A percentile compares a stretch with the other conserved stretches of the same genome.
These are phyloP conservation scores for Epinotia nisella DNA, from an alignment of 2,888 invertebrate species.

Conservation along the genomic window DNA sequence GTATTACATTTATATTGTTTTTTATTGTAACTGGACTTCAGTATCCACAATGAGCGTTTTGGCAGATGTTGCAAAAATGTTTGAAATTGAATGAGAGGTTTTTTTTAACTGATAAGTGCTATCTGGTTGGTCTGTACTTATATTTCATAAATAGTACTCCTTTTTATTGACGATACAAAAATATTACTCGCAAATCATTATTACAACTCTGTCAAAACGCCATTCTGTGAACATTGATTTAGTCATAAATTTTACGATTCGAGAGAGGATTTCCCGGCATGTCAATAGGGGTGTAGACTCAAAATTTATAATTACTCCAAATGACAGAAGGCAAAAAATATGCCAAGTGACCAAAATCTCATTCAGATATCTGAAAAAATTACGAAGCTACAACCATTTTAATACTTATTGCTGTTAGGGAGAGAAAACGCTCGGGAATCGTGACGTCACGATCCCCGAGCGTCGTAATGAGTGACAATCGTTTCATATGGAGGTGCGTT, in stretches of 20 bases:
- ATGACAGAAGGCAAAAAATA: too few relatives aligned
- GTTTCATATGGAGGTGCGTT: too few relatives aligned
- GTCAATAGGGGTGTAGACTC: too few relatives aligned
- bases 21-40: constrained; percentile 42
- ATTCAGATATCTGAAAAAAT: too few relatives aligned
- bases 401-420: too few relatives aligned
- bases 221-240: constrained; percentile 10
- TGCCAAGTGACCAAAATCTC: too few relatives aligned
- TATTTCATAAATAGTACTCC: neutral
- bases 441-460: too few relatives aligned
- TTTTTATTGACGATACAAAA: constrained; percentile 2
- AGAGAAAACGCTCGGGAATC: too few relatives aligned
- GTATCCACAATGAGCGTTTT: constrained; percentile 34
- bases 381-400: too few relatives aligned
- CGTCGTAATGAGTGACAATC: too few relatives aligned
- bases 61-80: constrained; percentile 7
- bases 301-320: too few relatives aligned
- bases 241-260: constrained; percentile 13
- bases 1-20: constrained; percentile 45
- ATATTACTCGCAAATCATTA: neutral
- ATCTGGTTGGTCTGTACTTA: constrained; percentile 13
- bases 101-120: neutral
- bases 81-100: neutral
- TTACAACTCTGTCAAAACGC: constrained; percentile 14
- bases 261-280: neutral